Evolutionary conservation across 2,797 vertebrate genomes (phyloP).

Genomic region (Trematomus bernacchii): DNA sequence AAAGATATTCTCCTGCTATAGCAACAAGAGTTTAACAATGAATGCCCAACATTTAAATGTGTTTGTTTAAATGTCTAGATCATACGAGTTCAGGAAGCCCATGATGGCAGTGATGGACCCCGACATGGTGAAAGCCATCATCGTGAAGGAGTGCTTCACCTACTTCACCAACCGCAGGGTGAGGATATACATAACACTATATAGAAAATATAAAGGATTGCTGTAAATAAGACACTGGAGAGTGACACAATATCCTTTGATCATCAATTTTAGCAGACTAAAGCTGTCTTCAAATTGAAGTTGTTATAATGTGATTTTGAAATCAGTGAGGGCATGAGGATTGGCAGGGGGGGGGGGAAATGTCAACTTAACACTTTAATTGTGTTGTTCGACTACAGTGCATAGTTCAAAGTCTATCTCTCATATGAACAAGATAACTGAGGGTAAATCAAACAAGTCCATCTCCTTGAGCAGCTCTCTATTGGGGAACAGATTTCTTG

Average conservation of each 20-base stretch:
- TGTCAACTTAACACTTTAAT: too few relatives aligned
- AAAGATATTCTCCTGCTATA: too few relatives aligned
- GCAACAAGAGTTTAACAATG: background rate
- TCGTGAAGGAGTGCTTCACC: conserved; percentile 83
- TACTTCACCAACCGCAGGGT: conserved; percentile 81
- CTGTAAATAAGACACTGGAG: background rate
- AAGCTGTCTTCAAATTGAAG: background rate
- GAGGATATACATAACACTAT: conserved; percentile 30
- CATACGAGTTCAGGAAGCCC: conserved; percentile 79
- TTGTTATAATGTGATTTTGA: background rate
- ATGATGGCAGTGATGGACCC: conserved; percentile 77
- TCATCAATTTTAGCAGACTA: background rate
- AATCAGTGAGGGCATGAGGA: background rate
- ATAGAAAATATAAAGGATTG: background rate
- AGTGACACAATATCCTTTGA: background rate
- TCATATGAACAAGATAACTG: too few relatives aligned
- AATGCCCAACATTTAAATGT: background rate
- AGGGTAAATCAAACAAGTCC: too few relatives aligned
- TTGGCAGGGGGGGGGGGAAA: too few relatives aligned
- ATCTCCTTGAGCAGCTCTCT: too few relatives aligned
- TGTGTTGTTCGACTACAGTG: too few relatives aligned
- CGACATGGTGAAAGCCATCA: conserved; percentile 76
- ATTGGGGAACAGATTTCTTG: too few relatives aligned
- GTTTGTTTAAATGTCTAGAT: conserved; percentile 39
- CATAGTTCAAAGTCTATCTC: too few relatives aligned